Conservation (phyloP, 2,797 vertebrate genomes). For the Darevskia nairensis region DNA sequence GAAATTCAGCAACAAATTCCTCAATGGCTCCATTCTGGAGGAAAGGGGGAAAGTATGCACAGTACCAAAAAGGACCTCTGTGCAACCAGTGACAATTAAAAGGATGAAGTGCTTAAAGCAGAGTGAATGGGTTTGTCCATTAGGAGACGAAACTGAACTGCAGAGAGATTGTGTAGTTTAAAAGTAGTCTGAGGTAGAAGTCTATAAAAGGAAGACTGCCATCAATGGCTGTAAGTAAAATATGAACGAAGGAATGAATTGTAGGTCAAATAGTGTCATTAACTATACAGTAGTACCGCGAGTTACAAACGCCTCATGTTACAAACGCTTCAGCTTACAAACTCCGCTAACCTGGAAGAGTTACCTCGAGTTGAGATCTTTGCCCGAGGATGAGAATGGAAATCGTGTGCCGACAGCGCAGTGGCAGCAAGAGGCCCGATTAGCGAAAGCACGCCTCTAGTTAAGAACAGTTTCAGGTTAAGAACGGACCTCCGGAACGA, state of each 20-base stretch:
- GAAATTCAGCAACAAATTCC: constrained; percentile 40
- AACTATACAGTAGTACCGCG: background rate
- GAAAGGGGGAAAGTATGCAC: constrained; percentile 33
- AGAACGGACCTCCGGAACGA: no score
- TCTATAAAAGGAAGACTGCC: constrained; percentile 25
- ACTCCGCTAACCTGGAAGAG: no score
- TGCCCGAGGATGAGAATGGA: no score
- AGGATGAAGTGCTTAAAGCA: constrained; percentile 4
- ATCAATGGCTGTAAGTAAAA: constrained; percentile 20
- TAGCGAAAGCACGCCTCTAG: no score
- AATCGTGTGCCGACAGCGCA: no score
- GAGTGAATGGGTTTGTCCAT: background rate
- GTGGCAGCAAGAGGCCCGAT: no score
- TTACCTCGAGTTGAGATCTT: no score
- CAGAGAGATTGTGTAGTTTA: background rate
- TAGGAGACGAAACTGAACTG: background rate
- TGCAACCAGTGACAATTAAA: constrained; percentile 10
- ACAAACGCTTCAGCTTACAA: no score
- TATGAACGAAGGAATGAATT: constrained; percentile 29
- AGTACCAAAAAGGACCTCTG: constrained; percentile 39
- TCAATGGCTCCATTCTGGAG: constrained; percentile 31
- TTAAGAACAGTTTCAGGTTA: no score
- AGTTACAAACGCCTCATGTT: no score
- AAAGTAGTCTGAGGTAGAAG: constrained; percentile 39
- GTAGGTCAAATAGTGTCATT: background rate